A percentile compares a stretch with the other conserved stretches of the same genome.
These are phyloP conservation scores for Coelinius sp. DNA, from an alignment of 2,888 invertebrate species.

Conservation along the genomic window DNA sequence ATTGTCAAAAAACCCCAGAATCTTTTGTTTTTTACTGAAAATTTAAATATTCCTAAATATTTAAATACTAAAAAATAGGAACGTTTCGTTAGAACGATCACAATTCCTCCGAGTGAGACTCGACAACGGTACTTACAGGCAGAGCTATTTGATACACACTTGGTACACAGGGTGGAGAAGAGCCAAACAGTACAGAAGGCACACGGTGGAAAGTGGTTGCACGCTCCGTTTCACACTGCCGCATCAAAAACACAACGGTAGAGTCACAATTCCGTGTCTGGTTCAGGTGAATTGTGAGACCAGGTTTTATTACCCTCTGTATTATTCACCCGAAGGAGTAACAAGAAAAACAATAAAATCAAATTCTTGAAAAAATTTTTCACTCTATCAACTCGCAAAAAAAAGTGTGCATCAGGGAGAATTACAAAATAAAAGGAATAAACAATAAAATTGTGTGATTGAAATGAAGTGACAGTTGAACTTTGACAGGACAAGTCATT, in stretches of 20 bases:
- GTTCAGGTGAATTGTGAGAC: not conserved
- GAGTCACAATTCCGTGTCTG: slow-evolving; percentile 7
- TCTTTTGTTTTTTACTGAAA: not conserved
- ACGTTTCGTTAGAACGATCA: not conserved
- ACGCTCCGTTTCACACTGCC: slow-evolving; percentile 38
- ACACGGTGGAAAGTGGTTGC: slow-evolving; percentile 33
- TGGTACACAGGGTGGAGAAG: slow-evolving; percentile 6
- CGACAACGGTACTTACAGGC: slow-evolving; percentile 25
- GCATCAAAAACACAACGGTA: slow-evolving; percentile 1
- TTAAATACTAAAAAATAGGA: not conserved
- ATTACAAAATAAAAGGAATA: too few relatives aligned
- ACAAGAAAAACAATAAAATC: not conserved
- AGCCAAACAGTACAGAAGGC: slow-evolving; percentile 4
- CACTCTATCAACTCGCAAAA: too few relatives aligned
- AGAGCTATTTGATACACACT: slow-evolving; percentile 12
- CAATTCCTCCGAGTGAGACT: not conserved
- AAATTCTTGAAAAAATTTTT: too few relatives aligned
- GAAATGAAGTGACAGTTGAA: not conserved
- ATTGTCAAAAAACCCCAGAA: not conserved
- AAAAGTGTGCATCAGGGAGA: not conserved
- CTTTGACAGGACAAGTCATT: not conserved
- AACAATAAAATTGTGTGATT: not conserved
- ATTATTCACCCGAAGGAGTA: not conserved
- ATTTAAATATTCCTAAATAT: not conserved
- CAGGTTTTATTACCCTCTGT: not conserved